Percentiles rank a stretch among this genome's conserved stretches.
Evolutionary conservation across 2,113 vertebrate genomes (phyloP).

Genomic region (Pithys albifrons): DNA sequence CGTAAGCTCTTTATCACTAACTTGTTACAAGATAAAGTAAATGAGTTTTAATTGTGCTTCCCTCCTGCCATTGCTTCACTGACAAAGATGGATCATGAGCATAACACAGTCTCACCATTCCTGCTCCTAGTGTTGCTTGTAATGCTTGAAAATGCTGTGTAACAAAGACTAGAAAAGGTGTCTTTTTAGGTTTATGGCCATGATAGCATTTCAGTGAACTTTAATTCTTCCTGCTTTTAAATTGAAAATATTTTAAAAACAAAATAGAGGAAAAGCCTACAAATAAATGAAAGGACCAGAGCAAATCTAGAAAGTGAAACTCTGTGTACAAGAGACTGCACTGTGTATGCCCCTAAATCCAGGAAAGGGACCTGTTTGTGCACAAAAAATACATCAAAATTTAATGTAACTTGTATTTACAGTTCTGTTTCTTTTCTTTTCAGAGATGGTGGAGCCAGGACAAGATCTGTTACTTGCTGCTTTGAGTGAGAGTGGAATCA

Average conservation of each 20-base stretch:
- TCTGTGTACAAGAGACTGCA: neutral
- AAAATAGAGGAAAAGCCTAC: neutral
- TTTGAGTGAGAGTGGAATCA: constrained; percentile 98
- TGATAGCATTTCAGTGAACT: neutral
- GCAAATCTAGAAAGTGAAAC: neutral
- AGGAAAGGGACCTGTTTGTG: neutral
- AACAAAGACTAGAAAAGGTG: neutral
- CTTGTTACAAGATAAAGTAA: constrained; percentile 53
- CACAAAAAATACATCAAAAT: neutral
- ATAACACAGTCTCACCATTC: neutral
- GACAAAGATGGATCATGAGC: neutral
- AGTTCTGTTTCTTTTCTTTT: neutral
- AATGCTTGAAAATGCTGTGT: neutral
- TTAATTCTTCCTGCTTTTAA: neutral
- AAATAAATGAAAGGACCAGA: neutral
- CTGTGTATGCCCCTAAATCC: neutral
- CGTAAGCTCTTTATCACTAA: constrained; percentile 25
- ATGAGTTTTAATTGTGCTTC: constrained; percentile 56
- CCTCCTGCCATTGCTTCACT: neutral
- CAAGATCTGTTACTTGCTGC: constrained; percentile 98
- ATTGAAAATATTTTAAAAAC: neutral
- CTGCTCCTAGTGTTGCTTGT: neutral
- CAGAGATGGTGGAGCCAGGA: constrained; percentile 95
- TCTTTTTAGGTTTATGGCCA: neutral
- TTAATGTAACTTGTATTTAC: neutral